Evolutionary conservation across 2,113 vertebrate genomes (phyloP).

Genomic region (Periophthalmus modestus): DNA sequence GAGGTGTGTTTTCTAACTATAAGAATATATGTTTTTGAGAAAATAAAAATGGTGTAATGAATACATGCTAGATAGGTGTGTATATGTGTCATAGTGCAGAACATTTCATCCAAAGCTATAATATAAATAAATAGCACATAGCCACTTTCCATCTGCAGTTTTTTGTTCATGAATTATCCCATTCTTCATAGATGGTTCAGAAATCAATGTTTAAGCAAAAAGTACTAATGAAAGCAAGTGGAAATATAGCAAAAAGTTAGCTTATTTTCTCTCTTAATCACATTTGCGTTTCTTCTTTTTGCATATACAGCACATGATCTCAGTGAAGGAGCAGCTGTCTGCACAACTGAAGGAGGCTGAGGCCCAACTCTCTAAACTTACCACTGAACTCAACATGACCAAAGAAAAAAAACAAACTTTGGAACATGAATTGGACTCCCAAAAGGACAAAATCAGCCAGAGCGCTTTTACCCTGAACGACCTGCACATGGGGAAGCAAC

Average conservation of each 20-base stretch:
- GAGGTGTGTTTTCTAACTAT: too few species aligned
- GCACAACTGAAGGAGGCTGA: conserved; percentile 82
- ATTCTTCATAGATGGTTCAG: not conserved
- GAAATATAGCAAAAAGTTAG: not conserved
- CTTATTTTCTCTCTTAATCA: not conserved
- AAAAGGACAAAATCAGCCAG: conserved; percentile 81
- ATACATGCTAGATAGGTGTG: not conserved
- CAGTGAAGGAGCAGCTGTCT: conserved; percentile 87
- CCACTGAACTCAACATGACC: conserved; percentile 75
- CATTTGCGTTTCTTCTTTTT: conserved; percentile 30
- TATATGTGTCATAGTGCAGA: not conserved
- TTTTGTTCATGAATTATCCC: not conserved
- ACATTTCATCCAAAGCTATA: not conserved
- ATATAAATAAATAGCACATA: not conserved
- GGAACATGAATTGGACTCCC: conserved; percentile 77
- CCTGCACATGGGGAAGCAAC: conserved; percentile 82
- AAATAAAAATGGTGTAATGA: too few species aligned
- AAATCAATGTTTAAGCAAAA: not conserved
- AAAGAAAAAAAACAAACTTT: conserved; percentile 76
- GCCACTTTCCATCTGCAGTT: not conserved
- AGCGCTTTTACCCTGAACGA: conserved; percentile 84
- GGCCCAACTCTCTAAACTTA: conserved; percentile 66
- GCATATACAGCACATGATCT: conserved; percentile 85
- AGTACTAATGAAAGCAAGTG: not conserved
- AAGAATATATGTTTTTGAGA: too few species aligned